These are phyloP conservation scores for Nomada hirtipes DNA, from an alignment of 2,888 invertebrate species.

Conservation along the genomic window DNA sequence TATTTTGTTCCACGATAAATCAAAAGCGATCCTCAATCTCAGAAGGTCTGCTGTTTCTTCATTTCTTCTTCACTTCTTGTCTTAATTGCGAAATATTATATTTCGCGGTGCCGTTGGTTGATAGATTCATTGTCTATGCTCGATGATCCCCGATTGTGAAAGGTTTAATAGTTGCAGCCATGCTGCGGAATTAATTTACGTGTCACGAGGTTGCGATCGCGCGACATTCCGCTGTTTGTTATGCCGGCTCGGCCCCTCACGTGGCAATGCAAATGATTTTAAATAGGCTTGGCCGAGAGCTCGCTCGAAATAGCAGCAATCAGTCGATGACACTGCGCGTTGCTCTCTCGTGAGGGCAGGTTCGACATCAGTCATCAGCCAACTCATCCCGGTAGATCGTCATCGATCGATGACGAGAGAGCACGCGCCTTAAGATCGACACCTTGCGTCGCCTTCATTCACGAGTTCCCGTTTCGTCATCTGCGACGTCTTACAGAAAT, in stretches of 20 bases:
- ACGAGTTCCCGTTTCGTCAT: neutral
- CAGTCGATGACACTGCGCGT: constrained; percentile 76
- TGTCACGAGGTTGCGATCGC: constrained; percentile 51
- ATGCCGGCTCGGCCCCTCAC: constrained; percentile 62
- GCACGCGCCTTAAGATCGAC: constrained; percentile 14
- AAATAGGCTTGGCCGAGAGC: constrained; percentile 66
- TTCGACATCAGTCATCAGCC: constrained; percentile 66
- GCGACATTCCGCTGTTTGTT: constrained; percentile 51
- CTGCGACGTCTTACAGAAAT: neutral
- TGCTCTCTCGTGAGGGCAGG: constrained; percentile 43
- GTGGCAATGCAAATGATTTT: constrained; percentile 70
- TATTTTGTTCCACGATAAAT: neutral
- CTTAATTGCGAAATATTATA: no score
- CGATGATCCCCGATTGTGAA: no score
- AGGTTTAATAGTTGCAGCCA: neutral
- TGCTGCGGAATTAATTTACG: constrained; percentile 28
- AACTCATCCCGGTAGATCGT: constrained; percentile 56
- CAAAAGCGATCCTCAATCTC: neutral
- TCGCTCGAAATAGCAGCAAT: constrained; percentile 73
- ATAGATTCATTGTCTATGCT: neutral
- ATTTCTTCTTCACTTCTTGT: neutral
- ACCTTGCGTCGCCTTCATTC: constrained; percentile 3
- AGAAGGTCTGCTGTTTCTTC: no score
- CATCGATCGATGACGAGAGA: constrained; percentile 69
- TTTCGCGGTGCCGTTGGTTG: neutral